A percentile compares a stretch with the other conserved stretches of the same genome.
These are phyloP conservation scores for Synergus itoensis DNA, from an alignment of 2,888 invertebrate species.

Conservation along the genomic window DNA sequence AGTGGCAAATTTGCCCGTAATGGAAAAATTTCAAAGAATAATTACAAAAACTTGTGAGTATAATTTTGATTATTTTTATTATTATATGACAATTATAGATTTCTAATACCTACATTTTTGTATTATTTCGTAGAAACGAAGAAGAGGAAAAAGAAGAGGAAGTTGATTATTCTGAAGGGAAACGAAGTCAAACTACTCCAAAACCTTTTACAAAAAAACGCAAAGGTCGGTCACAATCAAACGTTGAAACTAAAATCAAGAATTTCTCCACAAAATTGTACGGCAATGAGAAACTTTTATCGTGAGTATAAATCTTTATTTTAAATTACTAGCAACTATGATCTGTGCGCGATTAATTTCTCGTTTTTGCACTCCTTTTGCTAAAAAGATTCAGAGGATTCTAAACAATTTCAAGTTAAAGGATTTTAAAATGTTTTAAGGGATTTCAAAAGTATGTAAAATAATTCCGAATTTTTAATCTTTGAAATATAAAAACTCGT, in stretches of 20 bases:
- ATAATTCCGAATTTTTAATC: too few species aligned
- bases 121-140: neutral
- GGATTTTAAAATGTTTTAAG: too few species aligned
- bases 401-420: too few species aligned
- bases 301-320: constrained; percentile 72
- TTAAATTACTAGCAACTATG: constrained; percentile 20
- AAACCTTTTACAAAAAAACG: neutral
- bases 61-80: neutral
- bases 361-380: too few species aligned
- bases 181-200: neutral
- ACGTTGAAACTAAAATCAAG: neutral
- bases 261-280: constrained; percentile 79
- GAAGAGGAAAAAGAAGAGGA: neutral
- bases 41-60: neutral
- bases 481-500: too few species aligned
- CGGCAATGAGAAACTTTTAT: constrained; percentile 82
- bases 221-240: neutral
- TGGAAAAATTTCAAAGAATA: neutral
- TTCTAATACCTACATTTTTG: neutral
- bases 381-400: too few species aligned
- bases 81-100: neutral
- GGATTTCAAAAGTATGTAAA: too few species aligned
- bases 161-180: neutral
- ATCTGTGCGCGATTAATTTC: too few species aligned
- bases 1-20: neutral